Conservation (phyloP, 2,797 vertebrate species). For the Podarcis lilfordi region DNA sequence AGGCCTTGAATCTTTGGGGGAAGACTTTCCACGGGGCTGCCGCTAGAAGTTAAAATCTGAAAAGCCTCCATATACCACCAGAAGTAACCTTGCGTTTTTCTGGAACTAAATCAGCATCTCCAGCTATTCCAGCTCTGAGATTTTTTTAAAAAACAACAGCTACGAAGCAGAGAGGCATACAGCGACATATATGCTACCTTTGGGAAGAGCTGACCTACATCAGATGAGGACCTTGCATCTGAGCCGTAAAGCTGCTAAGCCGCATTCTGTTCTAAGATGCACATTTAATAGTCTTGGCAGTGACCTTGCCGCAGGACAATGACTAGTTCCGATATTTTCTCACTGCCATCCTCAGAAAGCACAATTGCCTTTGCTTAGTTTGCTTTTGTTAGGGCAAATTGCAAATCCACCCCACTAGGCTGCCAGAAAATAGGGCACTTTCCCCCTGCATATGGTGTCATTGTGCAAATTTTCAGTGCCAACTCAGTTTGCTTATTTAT, state of each 20-base stretch:
- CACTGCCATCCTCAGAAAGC: neutral
- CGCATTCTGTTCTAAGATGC: constrained; percentile 49
- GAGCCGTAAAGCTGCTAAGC: constrained; percentile 69
- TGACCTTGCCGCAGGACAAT: constrained; percentile 47
- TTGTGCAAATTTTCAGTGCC: no score
- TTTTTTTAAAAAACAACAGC: neutral
- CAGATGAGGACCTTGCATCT: constrained; percentile 55
- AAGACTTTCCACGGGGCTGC: neutral
- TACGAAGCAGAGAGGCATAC: neutral
- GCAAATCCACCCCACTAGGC: neutral
- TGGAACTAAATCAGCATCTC: neutral
- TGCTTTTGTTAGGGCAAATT: neutral
- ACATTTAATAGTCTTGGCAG: constrained; percentile 56
- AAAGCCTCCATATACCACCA: neutral
- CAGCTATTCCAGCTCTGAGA: neutral
- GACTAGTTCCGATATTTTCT: constrained; percentile 11
- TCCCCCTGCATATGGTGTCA: no score
- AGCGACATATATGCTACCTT: neutral
- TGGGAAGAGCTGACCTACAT: constrained; percentile 57
- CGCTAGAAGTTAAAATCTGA: neutral
- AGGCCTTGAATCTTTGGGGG: neutral
- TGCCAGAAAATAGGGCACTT: neutral
- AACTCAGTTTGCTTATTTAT: no score
- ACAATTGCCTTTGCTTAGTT: neutral
- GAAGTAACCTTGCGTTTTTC: neutral